Evolutionary conservation across 2,797 vertebrate genomes (phyloP), one percentile per base, ranked within the genome.

Genomic region (Chromobotia macracanthus): DNA sequence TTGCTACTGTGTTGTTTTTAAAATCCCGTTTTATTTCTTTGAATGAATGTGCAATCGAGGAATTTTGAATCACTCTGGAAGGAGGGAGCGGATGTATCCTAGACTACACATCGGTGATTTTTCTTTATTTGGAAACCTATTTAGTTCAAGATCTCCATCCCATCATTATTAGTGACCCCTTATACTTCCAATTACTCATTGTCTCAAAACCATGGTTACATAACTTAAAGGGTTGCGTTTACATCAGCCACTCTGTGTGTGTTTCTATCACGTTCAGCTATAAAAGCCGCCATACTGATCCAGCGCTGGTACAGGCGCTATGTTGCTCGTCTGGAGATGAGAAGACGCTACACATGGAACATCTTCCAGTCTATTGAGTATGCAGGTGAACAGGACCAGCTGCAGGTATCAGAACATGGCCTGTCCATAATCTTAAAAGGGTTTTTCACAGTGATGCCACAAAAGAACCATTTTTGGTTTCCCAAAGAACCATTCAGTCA

Each of bases 281-380:
- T 99, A 72, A 95, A 92, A 91, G 95, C 97, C 16, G 94, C 96
- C 0, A 63, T 97, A 81, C 84, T 99, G 85, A 99, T 99, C 91
- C 97, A 99, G 90, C 92, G 93, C 0, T 99, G 97, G 98, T 99
- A 96, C 87, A 94, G 97, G n/a, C 89, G 92, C 60, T 96, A 96
- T 55, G 91, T 94, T 67, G 95, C 96, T 53, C 94, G 92, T 0
- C 82, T 99, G 72, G 95, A 94, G 90, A 95, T 95, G 90, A 95
- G 94, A 82, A 93, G 95, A 2, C 92, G 93, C 55, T 96, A 95
- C 85, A 96, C 97, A 0, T 95, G 98, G 87, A 95, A 90, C 83
- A 97, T 99, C 87, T 99, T 99, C 73, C 96, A 96, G 89, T 98
- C 96, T 13, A 95, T 98, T 0, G 98, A 99, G 87, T 98, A 99